These are phyloP conservation scores for Phrynocephalus guinanensis DNA, from an alignment of 2,797 vertebrate species.

Conservation along the genomic window DNA sequence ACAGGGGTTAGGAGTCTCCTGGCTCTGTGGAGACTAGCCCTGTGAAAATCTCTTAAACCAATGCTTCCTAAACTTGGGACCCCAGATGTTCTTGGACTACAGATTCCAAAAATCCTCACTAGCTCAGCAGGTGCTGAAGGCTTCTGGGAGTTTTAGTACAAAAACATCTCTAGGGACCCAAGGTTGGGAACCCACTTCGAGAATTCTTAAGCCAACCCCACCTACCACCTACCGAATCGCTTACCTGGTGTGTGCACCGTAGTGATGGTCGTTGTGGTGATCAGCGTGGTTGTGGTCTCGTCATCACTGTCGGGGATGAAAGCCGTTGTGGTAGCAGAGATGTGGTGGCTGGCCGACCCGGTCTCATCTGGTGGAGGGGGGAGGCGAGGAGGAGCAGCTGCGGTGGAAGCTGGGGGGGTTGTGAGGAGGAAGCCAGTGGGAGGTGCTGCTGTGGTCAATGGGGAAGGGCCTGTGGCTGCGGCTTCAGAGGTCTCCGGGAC, in stretches of 20 bases:
- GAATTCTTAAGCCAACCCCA: not conserved
- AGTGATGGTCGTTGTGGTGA: slow-evolving; percentile 93
- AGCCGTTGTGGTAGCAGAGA: slow-evolving; percentile 69
- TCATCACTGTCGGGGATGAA: slow-evolving; percentile 81
- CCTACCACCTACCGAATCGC: not conserved
- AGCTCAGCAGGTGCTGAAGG: too few relatives aligned
- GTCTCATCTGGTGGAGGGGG: slow-evolving; percentile 12
- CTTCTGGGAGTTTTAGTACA: too few relatives aligned
- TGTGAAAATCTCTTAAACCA: not conserved
- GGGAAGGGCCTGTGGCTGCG: slow-evolving; percentile 65
- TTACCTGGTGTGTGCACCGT: slow-evolving; percentile 92
- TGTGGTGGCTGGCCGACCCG: slow-evolving; percentile 52
- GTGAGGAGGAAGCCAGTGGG: slow-evolving; percentile 55
- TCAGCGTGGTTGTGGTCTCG: slow-evolving; percentile 92
- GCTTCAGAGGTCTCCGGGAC: slow-evolving; percentile 60
- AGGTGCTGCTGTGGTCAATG: slow-evolving; percentile 67
- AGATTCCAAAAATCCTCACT: too few relatives aligned
- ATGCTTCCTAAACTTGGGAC: too few relatives aligned
- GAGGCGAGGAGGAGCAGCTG: slow-evolving; percentile 48
- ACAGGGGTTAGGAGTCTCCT: too few relatives aligned
- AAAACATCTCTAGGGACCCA: too few relatives aligned
- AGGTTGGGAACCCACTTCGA: not conserved
- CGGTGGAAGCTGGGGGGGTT: slow-evolving; percentile 59
- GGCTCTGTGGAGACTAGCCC: too few relatives aligned
- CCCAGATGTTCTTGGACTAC: too few relatives aligned